Evolutionary conservation across 53 echinoderm and acorn worm genomes (phyloP).

Genomic region (Henricia sp.): DNA sequence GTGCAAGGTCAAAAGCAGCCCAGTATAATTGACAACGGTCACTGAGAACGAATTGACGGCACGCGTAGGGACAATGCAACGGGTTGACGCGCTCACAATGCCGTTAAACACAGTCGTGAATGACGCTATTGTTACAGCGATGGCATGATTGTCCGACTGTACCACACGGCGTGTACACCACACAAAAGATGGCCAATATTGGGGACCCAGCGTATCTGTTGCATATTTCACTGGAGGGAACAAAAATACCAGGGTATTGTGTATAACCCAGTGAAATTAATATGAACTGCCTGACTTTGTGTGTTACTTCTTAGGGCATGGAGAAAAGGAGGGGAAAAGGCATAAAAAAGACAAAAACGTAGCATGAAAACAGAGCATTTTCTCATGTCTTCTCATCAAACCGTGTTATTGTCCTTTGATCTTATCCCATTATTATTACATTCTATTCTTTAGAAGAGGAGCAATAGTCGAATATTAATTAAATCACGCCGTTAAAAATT

Average conservation of each 20-base stretch:
- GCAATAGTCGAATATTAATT: too few relatives aligned
- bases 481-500: too few relatives aligned
- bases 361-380: background rate
- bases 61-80: constrained; percentile 17
- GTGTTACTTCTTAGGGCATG: background rate
- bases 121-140: constrained; percentile 4
- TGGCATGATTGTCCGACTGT: constrained; percentile 16
- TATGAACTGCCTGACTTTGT: constrained; percentile 19
- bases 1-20: constrained; percentile 14
- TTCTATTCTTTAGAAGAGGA: background rate
- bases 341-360: background rate
- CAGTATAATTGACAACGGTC: background rate
- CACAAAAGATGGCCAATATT: constrained; percentile 31
- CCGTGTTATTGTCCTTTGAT: background rate
- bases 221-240: background rate
- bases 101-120: constrained; percentile 18
- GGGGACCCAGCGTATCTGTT: background rate
- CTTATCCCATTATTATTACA: background rate
- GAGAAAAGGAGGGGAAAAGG: background rate
- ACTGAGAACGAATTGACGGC: background rate
- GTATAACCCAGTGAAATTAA: background rate
- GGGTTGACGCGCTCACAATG: constrained; percentile 25
- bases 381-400: background rate
- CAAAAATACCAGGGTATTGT: background rate
- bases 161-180: constrained; percentile 19